Conservation (phyloP, 2,888 invertebrate genomes). For the Lypha dubia region DNA sequence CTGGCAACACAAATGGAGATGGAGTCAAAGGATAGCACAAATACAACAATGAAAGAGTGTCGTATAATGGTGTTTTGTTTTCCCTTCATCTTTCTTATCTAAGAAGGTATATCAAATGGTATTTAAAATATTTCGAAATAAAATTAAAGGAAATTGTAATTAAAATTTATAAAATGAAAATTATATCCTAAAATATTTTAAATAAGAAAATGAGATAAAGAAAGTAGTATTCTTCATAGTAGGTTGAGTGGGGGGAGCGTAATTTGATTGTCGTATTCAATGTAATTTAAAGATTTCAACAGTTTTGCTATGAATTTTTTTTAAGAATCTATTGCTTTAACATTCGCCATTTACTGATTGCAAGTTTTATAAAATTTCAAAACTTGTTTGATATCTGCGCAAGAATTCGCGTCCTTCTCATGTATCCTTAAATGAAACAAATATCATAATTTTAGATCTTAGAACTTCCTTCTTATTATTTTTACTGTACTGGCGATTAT, state of each 20-base stretch:
- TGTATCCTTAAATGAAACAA: too few species aligned
- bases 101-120: conserved; percentile 68
- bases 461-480: too few species aligned
- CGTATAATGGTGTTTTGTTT: conserved; percentile 45
- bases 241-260: background rate
- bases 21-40: background rate
- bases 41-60: conserved; percentile 22
- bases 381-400: too few species aligned
- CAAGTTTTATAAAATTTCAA: too few species aligned
- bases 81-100: conserved; percentile 60
- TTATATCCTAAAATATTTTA: conserved; percentile 31
- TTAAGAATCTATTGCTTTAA: too few species aligned
- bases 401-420: too few species aligned
- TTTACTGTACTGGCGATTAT: too few species aligned
- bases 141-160: conserved; percentile 64
- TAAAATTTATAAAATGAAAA: conserved; percentile 60
- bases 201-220: conserved; percentile 38
- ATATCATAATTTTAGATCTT: too few species aligned
- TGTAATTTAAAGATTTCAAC: background rate
- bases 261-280: conserved; percentile 27
- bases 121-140: conserved; percentile 66
- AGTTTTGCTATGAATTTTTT: background rate
- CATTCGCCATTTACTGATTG: too few species aligned
- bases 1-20: conserved; percentile 6
- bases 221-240: background rate